Percentiles rank a stretch among this genome's conserved stretches.
Conservation (phyloP, 2,113 vertebrate genomes). For the Rhea americana region DNA sequence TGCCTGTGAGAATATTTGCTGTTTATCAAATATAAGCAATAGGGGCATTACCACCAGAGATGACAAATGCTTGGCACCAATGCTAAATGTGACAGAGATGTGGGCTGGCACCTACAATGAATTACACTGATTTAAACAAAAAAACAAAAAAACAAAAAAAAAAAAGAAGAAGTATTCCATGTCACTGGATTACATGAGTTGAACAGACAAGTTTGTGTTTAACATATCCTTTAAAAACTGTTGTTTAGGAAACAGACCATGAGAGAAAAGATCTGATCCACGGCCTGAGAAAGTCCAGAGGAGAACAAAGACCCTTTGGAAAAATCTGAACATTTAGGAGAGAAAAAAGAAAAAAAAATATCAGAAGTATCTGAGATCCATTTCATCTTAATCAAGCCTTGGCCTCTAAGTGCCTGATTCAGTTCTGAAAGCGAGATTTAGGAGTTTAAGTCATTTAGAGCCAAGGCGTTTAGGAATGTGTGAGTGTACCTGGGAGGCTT, state of each 20-base stretch:
- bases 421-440: slow-evolving; percentile 17
- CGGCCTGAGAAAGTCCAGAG: background rate
- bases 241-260: background rate
- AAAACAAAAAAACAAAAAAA: too few species aligned
- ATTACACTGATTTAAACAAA: background rate
- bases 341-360: too few species aligned
- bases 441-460: background rate
- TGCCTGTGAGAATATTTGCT: background rate
- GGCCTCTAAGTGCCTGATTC: background rate
- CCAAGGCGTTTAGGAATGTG: background rate
- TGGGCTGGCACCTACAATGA: background rate
- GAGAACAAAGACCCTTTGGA: background rate
- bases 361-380: background rate
- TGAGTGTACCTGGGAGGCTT: background rate
- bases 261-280: background rate
- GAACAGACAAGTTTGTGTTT: background rate
- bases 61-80: slow-evolving; percentile 6
- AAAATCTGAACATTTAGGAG: background rate
- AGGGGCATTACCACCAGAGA: background rate
- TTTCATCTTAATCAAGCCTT: slow-evolving; percentile 1
- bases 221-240: background rate
- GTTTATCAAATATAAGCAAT: background rate
- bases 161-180: background rate
- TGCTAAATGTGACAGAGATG: background rate
- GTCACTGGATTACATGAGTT: background rate